Evolutionary conservation across 2,797 vertebrate genomes (phyloP).

Genomic region (Pelobates cultripes): DNA sequence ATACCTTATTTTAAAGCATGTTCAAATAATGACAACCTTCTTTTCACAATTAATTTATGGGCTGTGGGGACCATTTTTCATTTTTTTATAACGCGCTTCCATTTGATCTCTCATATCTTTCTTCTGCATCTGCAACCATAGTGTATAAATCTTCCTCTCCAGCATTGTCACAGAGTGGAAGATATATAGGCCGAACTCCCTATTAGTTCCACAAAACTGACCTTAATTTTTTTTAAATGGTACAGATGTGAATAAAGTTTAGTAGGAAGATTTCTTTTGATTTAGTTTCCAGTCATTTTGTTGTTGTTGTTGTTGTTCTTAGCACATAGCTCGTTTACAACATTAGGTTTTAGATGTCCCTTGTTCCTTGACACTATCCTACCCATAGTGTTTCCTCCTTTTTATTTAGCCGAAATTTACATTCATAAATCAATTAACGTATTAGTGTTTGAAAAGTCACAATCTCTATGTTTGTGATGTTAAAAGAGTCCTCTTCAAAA

Average conservation of each 20-base stretch:
- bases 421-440: background rate
- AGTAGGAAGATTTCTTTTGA: slow-evolving; percentile 80
- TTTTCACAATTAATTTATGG: slow-evolving; percentile 89
- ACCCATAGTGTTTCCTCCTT: background rate
- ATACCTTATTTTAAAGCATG: slow-evolving; percentile 88
- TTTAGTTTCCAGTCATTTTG: slow-evolving; percentile 80
- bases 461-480: too few relatives aligned
- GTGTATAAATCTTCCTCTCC: slow-evolving; percentile 90
- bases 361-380: slow-evolving; percentile 68
- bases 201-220: slow-evolving; percentile 85
- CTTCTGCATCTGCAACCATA: slow-evolving; percentile 83
- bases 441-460: background rate
- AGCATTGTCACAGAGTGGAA: slow-evolving; percentile 79
- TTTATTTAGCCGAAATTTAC: background rate
- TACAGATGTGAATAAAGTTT: slow-evolving; percentile 84
- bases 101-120: slow-evolving; percentile 89
- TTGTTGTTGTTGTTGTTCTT: slow-evolving; percentile 64
- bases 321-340: slow-evolving; percentile 78
- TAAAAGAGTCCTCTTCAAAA: too few relatives aligned
- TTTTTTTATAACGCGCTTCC: slow-evolving; percentile 86
- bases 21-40: slow-evolving; percentile 92
- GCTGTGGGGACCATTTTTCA: slow-evolving; percentile 85
- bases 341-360: slow-evolving; percentile 64
- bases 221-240: slow-evolving; percentile 84
- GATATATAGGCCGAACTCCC: slow-evolving; percentile 82